Conservation (phyloP, 1,140 invertebrate species). For the Sitobion miscanthi region DNA sequence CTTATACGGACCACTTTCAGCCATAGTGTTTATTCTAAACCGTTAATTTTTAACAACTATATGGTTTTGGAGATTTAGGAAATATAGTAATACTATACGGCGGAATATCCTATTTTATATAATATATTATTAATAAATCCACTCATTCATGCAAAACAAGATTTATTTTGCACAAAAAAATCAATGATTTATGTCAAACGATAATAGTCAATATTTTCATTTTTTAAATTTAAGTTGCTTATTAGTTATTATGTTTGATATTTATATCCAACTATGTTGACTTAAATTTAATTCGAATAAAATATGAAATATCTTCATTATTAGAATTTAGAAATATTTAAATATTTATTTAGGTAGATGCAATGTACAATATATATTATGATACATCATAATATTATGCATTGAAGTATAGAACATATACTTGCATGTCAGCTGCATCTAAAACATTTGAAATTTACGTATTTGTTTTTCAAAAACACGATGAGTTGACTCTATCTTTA, state of each 20-base stretch:
- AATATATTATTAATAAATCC: neutral
- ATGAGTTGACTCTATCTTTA: neutral
- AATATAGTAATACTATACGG: neutral
- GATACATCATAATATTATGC: too few species aligned
- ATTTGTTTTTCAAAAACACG: neutral
- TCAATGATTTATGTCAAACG: neutral
- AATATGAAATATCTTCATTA: neutral
- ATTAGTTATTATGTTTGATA: neutral
- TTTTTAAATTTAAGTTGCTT: neutral
- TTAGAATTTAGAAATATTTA: neutral
- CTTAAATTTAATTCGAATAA: neutral
- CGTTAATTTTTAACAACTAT: neutral
- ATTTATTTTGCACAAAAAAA: neutral
- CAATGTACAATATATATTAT: neutral
- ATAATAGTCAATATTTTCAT: neutral
- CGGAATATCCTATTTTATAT: neutral
- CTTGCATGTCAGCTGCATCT: neutral
- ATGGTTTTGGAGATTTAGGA: neutral
- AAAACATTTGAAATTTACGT: neutral
- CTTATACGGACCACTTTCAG: neutral
- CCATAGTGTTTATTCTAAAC: neutral
- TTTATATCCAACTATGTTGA: neutral
- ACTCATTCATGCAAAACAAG: neutral
- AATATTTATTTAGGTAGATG: neutral
- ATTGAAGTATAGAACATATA: neutral